Evolutionary conservation across 2,797 vertebrate species (phyloP).

Genomic region (Ptychobarbus kaznakovi): DNA sequence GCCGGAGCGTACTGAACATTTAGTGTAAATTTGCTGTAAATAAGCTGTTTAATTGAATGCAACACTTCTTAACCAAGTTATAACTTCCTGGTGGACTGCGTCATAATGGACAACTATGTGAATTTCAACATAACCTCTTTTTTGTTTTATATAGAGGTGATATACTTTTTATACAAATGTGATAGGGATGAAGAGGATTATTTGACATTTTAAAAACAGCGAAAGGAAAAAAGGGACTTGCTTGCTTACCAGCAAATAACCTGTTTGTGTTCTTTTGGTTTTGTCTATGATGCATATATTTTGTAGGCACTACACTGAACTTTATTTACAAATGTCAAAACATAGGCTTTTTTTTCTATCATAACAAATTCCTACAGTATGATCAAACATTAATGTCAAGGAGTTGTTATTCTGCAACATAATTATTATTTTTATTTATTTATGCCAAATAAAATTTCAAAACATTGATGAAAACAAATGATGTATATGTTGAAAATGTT

Average conservation of each 20-base stretch:
- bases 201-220: not conserved
- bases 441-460: slow-evolving; percentile 28
- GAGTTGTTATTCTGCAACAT: slow-evolving; percentile 2
- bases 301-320: not conserved
- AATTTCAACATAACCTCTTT: slow-evolving; percentile 16
- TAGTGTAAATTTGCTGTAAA: slow-evolving; percentile 50
- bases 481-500: not conserved
- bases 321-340: not conserved
- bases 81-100: slow-evolving; percentile 21
- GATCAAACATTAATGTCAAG: not conserved
- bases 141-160: slow-evolving; percentile 15
- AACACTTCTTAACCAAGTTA: slow-evolving; percentile 38
- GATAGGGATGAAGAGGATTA: not conserved
- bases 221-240: not conserved
- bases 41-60: slow-evolving; percentile 33
- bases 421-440: slow-evolving; percentile 33
- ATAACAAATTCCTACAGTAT: not conserved
- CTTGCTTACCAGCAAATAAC: not conserved
- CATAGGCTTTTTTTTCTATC: not conserved
- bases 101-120: slow-evolving; percentile 17
- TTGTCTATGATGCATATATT: slow-evolving; percentile 20
- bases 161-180: slow-evolving; percentile 7
- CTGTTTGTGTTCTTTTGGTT: not conserved
- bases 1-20: slow-evolving; percentile 31
- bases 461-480: slow-evolving; percentile 10